Base-by-base conservation (phyloP, 2,888 invertebrate species). In the Sepiola atlantica region DNA sequence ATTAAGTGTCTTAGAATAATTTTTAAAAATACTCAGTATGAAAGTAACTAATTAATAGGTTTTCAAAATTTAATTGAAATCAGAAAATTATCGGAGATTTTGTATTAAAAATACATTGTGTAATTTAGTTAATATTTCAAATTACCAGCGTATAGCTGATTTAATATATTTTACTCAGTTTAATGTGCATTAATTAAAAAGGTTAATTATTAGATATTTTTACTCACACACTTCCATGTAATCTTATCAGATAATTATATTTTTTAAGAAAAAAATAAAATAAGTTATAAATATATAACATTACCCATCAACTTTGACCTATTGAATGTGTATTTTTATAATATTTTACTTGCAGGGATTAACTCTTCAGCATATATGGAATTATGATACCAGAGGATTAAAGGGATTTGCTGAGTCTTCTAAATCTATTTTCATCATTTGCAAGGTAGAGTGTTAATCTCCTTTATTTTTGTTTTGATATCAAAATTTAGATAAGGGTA, bases 361-460 rank as follows among this genome's bases (percentile, higher is more conserved):
- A 77, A 77, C 77, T 77, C 77, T 77, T 77, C 77, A 77, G n/a
- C 77, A n/a, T n/a, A 18, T 77, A 77, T 77, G 77, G 32, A 77
- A 77, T 77, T 77, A 77, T 77, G 77, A 77, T 77, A 77, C 77
- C 77, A n/a, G 77, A n/a, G 32, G 77, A 77, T 77, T 77, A 77
- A 77, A 77, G 77, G 2, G 77, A 77, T 77, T n/a, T n/a, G 77
- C 77, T 77, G n/a, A 32, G 2, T 77, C n/a, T 32, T 77, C 32
- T 77, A n/a, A 77, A 77, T 77, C 77, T n/a, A 77, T 14, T 77
- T n/a, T 32, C 77, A 77, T 77, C 77, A 77, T 77, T n/a, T 77
- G n/a, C n/a, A 77, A 77, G 77, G 77, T 77, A 77, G 57, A 57
- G 77, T 77, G 77, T 77, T 77, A 77, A 77, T 77, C 32, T 77